phyloP scores from a whole-genome alignment of 2,797 vertebrate species.

The Mormyrus hasselquistii region DNA sequence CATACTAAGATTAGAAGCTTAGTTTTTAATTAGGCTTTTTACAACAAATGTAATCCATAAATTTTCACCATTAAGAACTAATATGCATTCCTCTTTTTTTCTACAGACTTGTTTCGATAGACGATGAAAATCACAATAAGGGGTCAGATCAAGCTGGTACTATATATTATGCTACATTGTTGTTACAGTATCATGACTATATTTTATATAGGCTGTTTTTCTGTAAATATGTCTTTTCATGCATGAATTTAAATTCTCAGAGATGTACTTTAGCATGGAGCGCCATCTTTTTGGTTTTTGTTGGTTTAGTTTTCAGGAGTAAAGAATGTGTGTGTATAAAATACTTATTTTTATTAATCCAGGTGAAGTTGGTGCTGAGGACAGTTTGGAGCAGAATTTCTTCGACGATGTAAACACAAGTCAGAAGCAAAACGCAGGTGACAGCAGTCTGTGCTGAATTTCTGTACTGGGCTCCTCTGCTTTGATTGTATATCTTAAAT shows the following conservation, averaged over 20 bases:
- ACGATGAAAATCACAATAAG: conserved; percentile 60
- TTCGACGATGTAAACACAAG: conserved; percentile 25
- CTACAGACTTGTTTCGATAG: conserved; percentile 80
- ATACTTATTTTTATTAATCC: not conserved
- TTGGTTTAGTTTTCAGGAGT: not conserved
- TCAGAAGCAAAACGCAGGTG: conserved; percentile 28
- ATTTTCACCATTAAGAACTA: not conserved
- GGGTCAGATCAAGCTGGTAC: conserved; percentile 64
- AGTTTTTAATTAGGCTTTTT: not conserved
- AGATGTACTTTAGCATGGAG: not conserved
- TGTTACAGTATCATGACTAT: not conserved
- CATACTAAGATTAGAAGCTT: not conserved
- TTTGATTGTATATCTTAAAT: not conserved
- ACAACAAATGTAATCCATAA: not conserved
- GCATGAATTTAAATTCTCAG: not conserved
- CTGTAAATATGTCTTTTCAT: not conserved
- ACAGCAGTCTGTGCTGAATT: not conserved
- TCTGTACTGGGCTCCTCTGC: not conserved
- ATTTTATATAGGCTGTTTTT: not conserved
- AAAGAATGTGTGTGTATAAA: not conserved
- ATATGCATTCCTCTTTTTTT: not conserved
- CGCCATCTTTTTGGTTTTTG: not conserved
- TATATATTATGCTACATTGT: not conserved
- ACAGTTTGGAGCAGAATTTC: not conserved
- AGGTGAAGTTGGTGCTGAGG: not conserved